A percentile compares a stretch with the other conserved stretches of the same genome.
phyloP scores from a whole-genome alignment of 2,888 invertebrate genomes.

The Hermodice carunculata region DNA sequence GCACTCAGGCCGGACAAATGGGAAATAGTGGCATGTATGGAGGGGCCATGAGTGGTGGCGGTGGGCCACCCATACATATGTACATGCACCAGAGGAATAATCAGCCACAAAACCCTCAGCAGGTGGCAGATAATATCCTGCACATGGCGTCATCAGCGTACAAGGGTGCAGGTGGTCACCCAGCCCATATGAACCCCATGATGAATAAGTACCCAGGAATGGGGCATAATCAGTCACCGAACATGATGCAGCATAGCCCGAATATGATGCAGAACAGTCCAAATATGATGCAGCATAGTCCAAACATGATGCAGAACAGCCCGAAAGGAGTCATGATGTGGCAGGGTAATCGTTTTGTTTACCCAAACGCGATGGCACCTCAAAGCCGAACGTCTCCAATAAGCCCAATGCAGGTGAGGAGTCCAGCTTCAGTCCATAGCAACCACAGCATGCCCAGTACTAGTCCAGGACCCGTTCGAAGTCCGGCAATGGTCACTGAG shows the following conservation, averaged over 20 bases:
- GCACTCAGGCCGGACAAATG: no score
- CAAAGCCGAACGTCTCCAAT: slow-evolving; percentile 50
- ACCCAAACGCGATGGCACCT: not conserved
- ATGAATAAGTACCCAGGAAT: not conserved
- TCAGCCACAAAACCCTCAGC: slow-evolving; percentile 57
- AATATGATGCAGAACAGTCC: slow-evolving; percentile 14
- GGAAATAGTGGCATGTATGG: no score
- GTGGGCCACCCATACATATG: no score
- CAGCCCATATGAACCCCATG: slow-evolving; percentile 1
- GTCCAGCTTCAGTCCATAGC: slow-evolving; percentile 60
- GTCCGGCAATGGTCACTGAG: slow-evolving; percentile 37
- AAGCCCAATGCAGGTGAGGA: slow-evolving; percentile 51
- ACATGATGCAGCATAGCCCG: slow-evolving; percentile 6
- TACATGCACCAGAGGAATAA: slow-evolving; percentile 17
- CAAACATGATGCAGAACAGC: not conserved
- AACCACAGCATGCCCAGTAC: slow-evolving; percentile 53
- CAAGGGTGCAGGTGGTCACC: slow-evolving; percentile 29
- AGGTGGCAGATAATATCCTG: slow-evolving; percentile 65
- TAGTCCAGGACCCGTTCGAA: slow-evolving; percentile 59
- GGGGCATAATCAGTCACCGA: not conserved
- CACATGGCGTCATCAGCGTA: slow-evolving; percentile 62
- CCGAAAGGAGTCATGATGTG: not conserved
- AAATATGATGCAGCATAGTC: no score
- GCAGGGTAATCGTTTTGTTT: not conserved
- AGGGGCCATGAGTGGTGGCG: no score